Conservation (phyloP, 1,140 invertebrate genomes). For the Glossosoma conforme region DNA sequence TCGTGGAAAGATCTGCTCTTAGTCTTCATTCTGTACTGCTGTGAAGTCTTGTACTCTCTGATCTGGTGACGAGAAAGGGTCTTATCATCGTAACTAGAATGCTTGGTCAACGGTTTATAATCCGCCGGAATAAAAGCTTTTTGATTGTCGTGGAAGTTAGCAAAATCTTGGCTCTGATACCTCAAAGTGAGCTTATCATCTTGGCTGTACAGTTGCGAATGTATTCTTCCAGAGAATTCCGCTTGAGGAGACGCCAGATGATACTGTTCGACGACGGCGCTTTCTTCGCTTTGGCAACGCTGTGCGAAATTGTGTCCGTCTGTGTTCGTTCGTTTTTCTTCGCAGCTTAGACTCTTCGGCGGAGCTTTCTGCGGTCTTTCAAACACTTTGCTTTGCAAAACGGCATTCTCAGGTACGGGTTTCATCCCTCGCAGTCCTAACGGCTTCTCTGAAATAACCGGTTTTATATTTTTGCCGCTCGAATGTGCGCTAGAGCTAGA, state of each 20-base stretch:
- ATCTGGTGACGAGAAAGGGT: slow-evolving; percentile 58
- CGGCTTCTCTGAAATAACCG: slow-evolving; percentile 14
- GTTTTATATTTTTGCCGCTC: slow-evolving; percentile 39
- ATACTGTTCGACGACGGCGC: slow-evolving; percentile 39
- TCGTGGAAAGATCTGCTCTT: slow-evolving; percentile 60
- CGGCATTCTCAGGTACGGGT: background rate
- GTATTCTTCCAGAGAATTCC: slow-evolving; percentile 39
- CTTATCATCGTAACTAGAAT: slow-evolving; percentile 57
- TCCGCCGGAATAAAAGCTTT: slow-evolving; percentile 43
- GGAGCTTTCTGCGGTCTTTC: slow-evolving; percentile 46
- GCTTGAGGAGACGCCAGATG: slow-evolving; percentile 41
- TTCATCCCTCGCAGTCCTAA: slow-evolving; percentile 7
- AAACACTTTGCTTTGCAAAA: slow-evolving; percentile 5
- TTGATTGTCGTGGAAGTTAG: slow-evolving; percentile 44
- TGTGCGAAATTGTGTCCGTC: slow-evolving; percentile 36
- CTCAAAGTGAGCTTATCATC: slow-evolving; percentile 56
- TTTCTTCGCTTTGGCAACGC: slow-evolving; percentile 55
- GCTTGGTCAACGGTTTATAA: slow-evolving; percentile 55
- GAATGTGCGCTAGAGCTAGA: slow-evolving; percentile 51
- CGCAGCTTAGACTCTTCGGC: slow-evolving; percentile 49
- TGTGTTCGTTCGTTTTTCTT: slow-evolving; percentile 43
- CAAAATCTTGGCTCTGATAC: slow-evolving; percentile 59
- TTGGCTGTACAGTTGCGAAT: slow-evolving; percentile 53
- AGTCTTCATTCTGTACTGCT: slow-evolving; percentile 50
- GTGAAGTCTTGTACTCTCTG: slow-evolving; percentile 55